Percentiles rank a stretch among this genome's conserved stretches.
phyloP scores from a whole-genome alignment of 2,113 vertebrate genomes.

The Ammospiza caudacuta region DNA sequence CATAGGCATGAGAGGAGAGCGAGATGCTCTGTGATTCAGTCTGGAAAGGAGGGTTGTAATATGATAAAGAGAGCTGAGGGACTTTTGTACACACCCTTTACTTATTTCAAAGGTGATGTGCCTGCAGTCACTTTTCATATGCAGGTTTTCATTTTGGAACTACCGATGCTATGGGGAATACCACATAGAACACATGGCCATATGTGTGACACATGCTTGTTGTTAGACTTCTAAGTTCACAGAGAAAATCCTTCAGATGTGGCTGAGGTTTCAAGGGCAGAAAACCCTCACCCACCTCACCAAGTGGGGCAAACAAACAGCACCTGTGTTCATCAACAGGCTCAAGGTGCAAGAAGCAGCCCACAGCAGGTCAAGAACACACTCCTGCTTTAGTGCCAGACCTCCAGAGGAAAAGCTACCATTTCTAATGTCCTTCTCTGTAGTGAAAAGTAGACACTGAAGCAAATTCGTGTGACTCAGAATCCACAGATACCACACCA shows the following conservation, averaged over 20 bases:
- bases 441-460: neutral
- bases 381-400: neutral
- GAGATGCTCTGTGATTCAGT: neutral
- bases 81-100: neutral
- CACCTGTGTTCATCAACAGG: neutral
- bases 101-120: neutral
- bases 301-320: neutral
- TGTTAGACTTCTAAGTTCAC: neutral
- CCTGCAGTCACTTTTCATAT: neutral
- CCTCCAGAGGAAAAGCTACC: neutral
- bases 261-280: neutral
- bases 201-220: fast-evolving
- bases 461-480: neutral
- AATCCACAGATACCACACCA: neutral
- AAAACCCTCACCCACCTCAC: neutral
- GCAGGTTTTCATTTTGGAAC: neutral
- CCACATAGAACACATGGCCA: neutral
- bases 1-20: neutral
- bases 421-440: neutral
- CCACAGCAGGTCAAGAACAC: neutral
- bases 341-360: neutral
- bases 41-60: neutral
- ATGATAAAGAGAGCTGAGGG: neutral
- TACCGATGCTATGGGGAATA: neutral
- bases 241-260: neutral